phyloP scores from a whole-genome alignment of 2,888 invertebrate species.

The Calliopum simillimum region DNA sequence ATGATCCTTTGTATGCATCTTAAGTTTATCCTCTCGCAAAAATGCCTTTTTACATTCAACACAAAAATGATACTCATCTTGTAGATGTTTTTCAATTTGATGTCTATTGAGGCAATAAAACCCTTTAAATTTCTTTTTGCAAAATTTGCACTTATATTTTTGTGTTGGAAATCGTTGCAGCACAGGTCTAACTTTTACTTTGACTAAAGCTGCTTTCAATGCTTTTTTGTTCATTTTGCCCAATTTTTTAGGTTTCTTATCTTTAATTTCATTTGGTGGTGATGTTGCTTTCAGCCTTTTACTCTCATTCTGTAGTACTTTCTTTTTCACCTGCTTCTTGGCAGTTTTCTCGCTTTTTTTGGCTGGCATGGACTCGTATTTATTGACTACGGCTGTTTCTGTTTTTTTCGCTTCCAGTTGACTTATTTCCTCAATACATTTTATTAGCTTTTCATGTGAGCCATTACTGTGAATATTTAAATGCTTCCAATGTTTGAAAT shows the following conservation, averaged over 20 bases:
- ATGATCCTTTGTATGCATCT: conserved; percentile 31
- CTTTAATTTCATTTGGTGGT: neutral
- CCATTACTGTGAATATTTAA: conserved; percentile 36
- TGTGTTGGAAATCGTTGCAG: conserved; percentile 45
- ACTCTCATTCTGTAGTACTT: conserved; percentile 13
- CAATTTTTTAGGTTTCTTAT: neutral
- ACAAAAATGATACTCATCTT: conserved; percentile 34
- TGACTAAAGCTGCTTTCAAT: conserved; percentile 19
- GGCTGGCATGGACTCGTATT: conserved; percentile 11
- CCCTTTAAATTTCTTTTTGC: conserved; percentile 44
- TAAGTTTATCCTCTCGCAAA: neutral
- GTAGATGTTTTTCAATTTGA: conserved; percentile 36
- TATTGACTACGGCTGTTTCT: neutral
- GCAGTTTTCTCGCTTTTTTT: neutral
- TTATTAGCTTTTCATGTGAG: neutral
- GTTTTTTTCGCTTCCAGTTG: conserved; percentile 11
- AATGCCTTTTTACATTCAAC: conserved; percentile 25
- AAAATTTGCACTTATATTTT: conserved; percentile 45
- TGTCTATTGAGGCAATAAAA: conserved; percentile 45
- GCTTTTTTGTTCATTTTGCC: conserved; percentile 3
- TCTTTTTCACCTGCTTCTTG: conserved; percentile 32
- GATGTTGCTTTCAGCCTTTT: conserved; percentile 27
- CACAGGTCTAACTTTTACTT: conserved; percentile 42
- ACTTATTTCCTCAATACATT: neutral
- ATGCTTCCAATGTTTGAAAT: conserved; percentile 47